Evolutionary conservation across 2,888 invertebrate genomes (phyloP), one percentile per base, ranked within the genome.

Genomic region (Diaphora mendica): DNA sequence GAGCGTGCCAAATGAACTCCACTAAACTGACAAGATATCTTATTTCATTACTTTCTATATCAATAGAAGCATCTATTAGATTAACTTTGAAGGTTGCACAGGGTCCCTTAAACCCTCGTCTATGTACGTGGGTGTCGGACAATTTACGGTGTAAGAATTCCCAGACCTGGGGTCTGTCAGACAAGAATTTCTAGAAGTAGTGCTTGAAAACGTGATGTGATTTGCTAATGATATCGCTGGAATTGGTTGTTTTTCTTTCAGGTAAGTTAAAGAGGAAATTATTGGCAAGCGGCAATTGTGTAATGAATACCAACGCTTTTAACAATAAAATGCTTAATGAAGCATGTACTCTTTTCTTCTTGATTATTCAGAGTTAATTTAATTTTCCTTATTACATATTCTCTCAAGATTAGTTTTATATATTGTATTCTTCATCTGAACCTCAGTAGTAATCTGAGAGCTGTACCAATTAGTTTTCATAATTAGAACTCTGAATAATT

Each of bases 21-120:
- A 35, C 80, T 77, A 82, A 72, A 66, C 73, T 74, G 75, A 82
- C 82, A 71, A 39, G 68, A 74, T 68, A 74, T 74, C 70, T 75
- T 84, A 80, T 84, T 84, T 79, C 77, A 84, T 84, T 84, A 80
- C 75, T 76, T 76, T 75, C 71, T 80, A 82, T 83, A 79, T 83
- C 80, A 80, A 70, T 70, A 70, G 68, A 77, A 76, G 73, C 80
- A 80, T 83, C 80, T 79, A 78, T 79, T 84, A 84, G 76, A 83
- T 83, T 84, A 82, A 82, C 79, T 84, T 80, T 82, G 82, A 80
- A 82, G 82, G 74, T 70, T 70, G 68, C 64, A 42, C 35, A 48
- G 70, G 64, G 68, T 70, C 68, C 66, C 65, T 79, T 77, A 81
- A 78, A 83, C 82, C 84, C 82, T 83, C 75, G 82, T 83, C 82